Percentiles rank a stretch among this genome's conserved stretches.
These are phyloP conservation scores for Acholoe squamosa DNA, from an alignment of 2,888 invertebrate species.

Conservation along the genomic window DNA sequence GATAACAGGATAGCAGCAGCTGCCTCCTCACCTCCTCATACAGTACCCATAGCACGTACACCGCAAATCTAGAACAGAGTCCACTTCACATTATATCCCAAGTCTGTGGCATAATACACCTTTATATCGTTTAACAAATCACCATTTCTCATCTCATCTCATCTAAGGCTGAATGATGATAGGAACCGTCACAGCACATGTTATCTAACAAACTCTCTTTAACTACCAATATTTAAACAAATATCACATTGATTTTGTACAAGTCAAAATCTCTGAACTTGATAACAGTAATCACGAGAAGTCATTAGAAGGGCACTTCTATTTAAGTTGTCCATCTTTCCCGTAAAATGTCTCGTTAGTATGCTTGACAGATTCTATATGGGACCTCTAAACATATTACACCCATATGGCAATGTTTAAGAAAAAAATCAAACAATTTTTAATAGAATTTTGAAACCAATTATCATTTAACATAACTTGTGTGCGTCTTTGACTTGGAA, in stretches of 20 bases:
- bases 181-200: slow-evolving; percentile 37
- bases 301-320: slow-evolving; percentile 17
- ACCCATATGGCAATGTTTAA: too few relatives aligned
- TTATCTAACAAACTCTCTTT: background rate
- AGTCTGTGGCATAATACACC: background rate
- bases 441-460: slow-evolving; percentile 9
- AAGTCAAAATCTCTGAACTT: slow-evolving; percentile 30
- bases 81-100: slow-evolving; percentile 41
- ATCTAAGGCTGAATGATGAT: background rate
- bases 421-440: background rate
- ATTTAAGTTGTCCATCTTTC: background rate
- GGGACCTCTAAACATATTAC: too few relatives aligned
- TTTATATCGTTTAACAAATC: background rate
- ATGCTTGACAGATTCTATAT: too few relatives aligned
- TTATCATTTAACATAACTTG: background rate
- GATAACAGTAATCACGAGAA: slow-evolving; percentile 24
- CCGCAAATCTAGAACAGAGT: slow-evolving; percentile 48
- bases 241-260: slow-evolving; percentile 57
- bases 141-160: slow-evolving; percentile 12
- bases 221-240: slow-evolving; percentile 47
- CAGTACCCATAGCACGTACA: slow-evolving; percentile 44
- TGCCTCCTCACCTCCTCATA: slow-evolving; percentile 36
- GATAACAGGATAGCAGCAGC: background rate
- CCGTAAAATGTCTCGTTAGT: too few relatives aligned
- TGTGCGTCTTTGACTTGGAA: slow-evolving; percentile 59